Percentiles rank a stretch among this genome's conserved stretches.
These are phyloP conservation scores for Scaptomyza polygonia DNA, from an alignment of 2,888 invertebrate genomes.

Conservation along the genomic window DNA sequence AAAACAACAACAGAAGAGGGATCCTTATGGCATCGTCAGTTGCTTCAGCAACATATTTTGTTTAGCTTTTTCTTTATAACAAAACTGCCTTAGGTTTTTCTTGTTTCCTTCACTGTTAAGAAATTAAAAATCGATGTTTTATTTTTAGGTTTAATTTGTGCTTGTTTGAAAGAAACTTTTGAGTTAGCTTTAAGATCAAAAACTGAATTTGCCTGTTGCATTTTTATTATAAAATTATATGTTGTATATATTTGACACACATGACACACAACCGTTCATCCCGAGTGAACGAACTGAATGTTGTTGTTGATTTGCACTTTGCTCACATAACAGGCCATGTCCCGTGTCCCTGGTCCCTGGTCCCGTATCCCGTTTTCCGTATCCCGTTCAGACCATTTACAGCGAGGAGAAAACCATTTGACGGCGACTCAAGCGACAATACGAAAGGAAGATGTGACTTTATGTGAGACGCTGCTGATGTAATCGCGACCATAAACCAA, in stretches of 20 bases:
- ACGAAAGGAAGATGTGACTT: slow-evolving; percentile 46
- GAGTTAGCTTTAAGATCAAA: no score
- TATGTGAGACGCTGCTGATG: slow-evolving; percentile 57
- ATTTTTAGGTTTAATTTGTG: no score
- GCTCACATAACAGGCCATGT: slow-evolving; percentile 38
- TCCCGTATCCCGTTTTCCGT: slow-evolving; percentile 3
- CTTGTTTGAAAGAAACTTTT: no score
- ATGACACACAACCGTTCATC: slow-evolving; percentile 2
- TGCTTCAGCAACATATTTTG: no score
- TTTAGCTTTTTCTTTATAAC: no score
- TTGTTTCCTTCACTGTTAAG: background rate
- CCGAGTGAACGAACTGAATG: background rate
- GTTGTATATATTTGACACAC: background rate
- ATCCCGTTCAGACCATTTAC: slow-evolving; percentile 40
- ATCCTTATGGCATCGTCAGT: no score
- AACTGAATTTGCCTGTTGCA: background rate
- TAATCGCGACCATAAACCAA: slow-evolving; percentile 68
- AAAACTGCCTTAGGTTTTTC: no score
- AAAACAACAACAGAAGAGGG: no score
- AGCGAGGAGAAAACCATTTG: slow-evolving; percentile 36
- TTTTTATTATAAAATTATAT: background rate
- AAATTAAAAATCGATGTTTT: background rate
- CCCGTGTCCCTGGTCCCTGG: background rate
- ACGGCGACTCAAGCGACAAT: slow-evolving; percentile 38
- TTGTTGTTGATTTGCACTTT: slow-evolving; percentile 8